Evolutionary conservation across 2,888 invertebrate genomes (phyloP).

Genomic region (Pecten maximus): DNA sequence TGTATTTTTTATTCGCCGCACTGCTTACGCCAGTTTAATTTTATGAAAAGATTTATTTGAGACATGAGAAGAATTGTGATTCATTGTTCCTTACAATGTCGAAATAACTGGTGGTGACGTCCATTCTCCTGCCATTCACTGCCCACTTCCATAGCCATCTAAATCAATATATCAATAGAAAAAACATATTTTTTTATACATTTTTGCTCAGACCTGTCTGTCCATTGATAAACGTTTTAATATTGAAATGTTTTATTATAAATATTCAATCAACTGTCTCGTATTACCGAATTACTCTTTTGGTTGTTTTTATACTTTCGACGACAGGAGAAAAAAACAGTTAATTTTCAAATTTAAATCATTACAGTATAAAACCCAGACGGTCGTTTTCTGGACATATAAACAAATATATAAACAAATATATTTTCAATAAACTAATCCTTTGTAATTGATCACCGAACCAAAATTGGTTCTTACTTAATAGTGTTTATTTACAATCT

Average conservation of each 20-base stretch:
- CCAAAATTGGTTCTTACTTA: no score
- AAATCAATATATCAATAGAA: neutral
- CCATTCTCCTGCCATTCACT: neutral
- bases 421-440: neutral
- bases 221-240: neutral
- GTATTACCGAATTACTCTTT: neutral
- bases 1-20: neutral
- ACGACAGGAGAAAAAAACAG: neutral
- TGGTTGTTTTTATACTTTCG: neutral
- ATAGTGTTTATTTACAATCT: no score
- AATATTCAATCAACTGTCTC: neutral
- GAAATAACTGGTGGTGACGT: neutral
- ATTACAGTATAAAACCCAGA: neutral
- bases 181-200: neutral
- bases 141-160: neutral
- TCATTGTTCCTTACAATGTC: neutral
- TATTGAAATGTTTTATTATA: neutral
- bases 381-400: neutral
- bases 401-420: no score
- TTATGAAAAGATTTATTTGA: constrained; percentile 4
- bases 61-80: neutral
- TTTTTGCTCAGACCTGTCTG: neutral
- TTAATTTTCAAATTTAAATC: neutral
- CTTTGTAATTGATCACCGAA: neutral
- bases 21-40: neutral